Conservation (phyloP, 2,113 vertebrate genomes). For the Macrotus californicus region DNA sequence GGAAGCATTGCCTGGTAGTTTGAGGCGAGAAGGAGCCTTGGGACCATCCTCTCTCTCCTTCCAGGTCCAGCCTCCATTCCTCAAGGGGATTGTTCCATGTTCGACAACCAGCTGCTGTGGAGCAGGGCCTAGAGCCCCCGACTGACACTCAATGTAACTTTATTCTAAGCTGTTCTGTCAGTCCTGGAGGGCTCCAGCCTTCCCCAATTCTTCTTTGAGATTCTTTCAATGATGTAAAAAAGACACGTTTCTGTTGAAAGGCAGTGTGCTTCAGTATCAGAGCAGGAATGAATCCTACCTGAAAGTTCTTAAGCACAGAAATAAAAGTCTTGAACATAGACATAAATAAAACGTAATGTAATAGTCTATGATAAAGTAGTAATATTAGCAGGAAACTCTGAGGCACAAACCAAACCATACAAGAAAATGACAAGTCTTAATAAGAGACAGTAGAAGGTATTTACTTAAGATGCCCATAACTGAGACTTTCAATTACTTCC, state of each 20-base stretch:
- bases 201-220: not conserved
- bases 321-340: not conserved
- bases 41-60: not conserved
- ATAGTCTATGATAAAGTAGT: not conserved
- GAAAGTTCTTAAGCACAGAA: not conserved
- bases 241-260: not conserved
- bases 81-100: not conserved
- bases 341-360: not conserved
- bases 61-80: not conserved
- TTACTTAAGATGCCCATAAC: not conserved
- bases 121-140: no score
- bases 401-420: not conserved
- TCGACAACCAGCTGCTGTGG: no score
- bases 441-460: not conserved
- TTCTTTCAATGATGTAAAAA: not conserved
- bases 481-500: not conserved
- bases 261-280: not conserved
- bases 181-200: not conserved
- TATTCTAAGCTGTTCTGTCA: not conserved
- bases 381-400: not conserved
- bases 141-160: not conserved
- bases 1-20: not conserved
- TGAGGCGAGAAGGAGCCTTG: not conserved
- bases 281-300: not conserved
- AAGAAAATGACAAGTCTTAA: not conserved